Evolutionary conservation across 2,888 invertebrate genomes (phyloP).

Genomic region (Liopterus haemorrhoidalis): DNA sequence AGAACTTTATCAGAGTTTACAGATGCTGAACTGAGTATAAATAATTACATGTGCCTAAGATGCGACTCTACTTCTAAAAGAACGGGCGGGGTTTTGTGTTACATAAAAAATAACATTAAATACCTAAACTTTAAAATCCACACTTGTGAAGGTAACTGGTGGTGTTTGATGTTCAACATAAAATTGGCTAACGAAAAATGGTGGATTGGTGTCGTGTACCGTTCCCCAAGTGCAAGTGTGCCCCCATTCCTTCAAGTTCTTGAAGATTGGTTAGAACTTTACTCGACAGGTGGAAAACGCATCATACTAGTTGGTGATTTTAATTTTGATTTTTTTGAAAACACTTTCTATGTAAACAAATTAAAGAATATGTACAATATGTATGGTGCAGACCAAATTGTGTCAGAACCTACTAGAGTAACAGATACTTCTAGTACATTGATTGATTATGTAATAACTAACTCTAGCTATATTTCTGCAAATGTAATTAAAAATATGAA

Average conservation of each 20-base stretch:
- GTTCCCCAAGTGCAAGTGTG: too few relatives aligned
- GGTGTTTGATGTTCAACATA: conserved; percentile 12
- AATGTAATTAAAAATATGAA: too few relatives aligned
- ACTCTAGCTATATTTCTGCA: too few relatives aligned
- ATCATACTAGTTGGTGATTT: conserved; percentile 14
- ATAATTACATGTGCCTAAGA: conserved; percentile 5
- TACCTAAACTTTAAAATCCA: conserved; percentile 5
- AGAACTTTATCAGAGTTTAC: conserved; percentile 8
- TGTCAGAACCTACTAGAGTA: conserved; percentile 11
- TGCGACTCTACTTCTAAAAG: conserved; percentile 14
- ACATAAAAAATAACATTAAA: conserved; percentile 7
- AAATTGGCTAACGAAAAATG: too few relatives aligned
- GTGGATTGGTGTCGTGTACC: too few relatives aligned
- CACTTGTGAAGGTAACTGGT: conserved; percentile 9
- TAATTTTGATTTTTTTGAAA: conserved; percentile 12
- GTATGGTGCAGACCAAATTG: conserved; percentile 16
- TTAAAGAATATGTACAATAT: conserved; percentile 8
- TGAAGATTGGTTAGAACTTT: conserved; percentile 10
- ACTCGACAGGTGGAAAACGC: conserved; percentile 1
- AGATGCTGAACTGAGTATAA: conserved; percentile 12
- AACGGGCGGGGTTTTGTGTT: conserved; percentile 15
- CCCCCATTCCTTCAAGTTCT: conserved; percentile 12
- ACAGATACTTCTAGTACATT: too few relatives aligned
- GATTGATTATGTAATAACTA: too few relatives aligned
- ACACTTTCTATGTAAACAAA: conserved; percentile 14